Evolutionary conservation across 2,113 vertebrate species (phyloP), one percentile per base, ranked within the genome.

Genomic region (Cisticola juncidis): DNA sequence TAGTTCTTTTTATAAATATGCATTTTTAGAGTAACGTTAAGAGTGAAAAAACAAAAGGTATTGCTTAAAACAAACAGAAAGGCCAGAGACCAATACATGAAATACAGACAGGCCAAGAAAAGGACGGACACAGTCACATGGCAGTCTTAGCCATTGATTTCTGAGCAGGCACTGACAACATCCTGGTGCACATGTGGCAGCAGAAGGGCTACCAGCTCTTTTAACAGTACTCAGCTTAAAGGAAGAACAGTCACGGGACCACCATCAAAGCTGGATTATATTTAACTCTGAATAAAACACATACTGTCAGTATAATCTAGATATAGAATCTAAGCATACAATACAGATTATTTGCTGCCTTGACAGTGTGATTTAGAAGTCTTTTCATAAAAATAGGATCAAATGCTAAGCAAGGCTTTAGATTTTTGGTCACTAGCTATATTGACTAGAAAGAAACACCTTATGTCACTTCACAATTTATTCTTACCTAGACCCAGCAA

Each of bases 401-500:
- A 42, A 91, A 68, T 21, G 13, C 61, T 76, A 79, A 88, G 44
- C 20, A 45, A 76, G 18, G 23, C 19, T 68, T 76, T 50, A n/a
- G 8, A 58, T 50, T 95, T 79, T 48, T n/a, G 8, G 58, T 86
- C 54, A 38, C 14, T 69, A 51, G 44, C 14, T 35, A 38, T n/a
- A 56, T 40, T 48, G 31, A 76, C 64, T 65, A 69, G 22, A 57
- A 86, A 69, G 22, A 57, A 86, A 69, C 31, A 70, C 6, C 4
- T 73, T 28, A 29, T 20, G 12, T 35, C 40, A 71, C 10, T n/a
- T 60, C 24, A 48, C 0, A 0, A 50, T 21, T 81, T 54, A 58
- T 31, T 70, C 47, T 69, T 48, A 61, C 19, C 50, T 2, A 61
- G 24, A 72, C 14, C 28, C 40, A 83, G 28, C 14, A 72, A 86